Evolutionary conservation across 2,888 invertebrate species (phyloP), one percentile per base, ranked within the genome.

Genomic region (Acanthococcus lagerstroemiae): DNA sequence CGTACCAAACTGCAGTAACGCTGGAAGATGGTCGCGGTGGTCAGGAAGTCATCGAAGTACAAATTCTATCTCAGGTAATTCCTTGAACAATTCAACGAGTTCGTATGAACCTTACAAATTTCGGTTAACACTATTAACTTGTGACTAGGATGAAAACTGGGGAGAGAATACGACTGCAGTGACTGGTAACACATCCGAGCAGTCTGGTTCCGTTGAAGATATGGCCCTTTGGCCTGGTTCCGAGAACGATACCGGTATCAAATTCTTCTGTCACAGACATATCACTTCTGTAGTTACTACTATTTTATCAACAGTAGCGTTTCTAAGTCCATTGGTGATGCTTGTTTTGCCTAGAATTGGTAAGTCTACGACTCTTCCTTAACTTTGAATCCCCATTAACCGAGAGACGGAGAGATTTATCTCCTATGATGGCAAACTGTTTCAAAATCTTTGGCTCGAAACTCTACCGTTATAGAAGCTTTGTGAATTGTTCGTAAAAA

Each of bases 131-230:
- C n/a, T n/a, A n/a, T n/a, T n/a, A n/a, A n/a, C n/a, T n/a, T n/a
- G n/a, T n/a, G n/a, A n/a, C n/a, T 89, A 95, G 78, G 96, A 96
- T 78, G 96, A 96, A 74, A 95, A 95, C 76, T 96, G 96, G 96
- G 95, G 93, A n/a, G 96, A 96, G 77, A 95, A 93, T 73, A 95
- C 95, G 0, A 96, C 96, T 0, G 95, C 95, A 1, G 87, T 96
- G 30, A 96, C 96, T 0, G 95, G 95, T 9, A 95, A 95, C 74
- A 95, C 95, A 1, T 95, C 93, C 0, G 96, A 95, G 75, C 92
- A 93, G 72, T 95, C 93, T 3, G 90, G 91, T 72, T 95, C 94
- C 0, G 87, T 92, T 76, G 94, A 95, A 75, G 94, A 94, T 76
- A 85, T 90, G 3, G 87, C 87, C 72, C 87, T 87, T 73, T 90